Conservation (phyloP, 2,888 invertebrate species). For the Proisotoma minuta region DNA sequence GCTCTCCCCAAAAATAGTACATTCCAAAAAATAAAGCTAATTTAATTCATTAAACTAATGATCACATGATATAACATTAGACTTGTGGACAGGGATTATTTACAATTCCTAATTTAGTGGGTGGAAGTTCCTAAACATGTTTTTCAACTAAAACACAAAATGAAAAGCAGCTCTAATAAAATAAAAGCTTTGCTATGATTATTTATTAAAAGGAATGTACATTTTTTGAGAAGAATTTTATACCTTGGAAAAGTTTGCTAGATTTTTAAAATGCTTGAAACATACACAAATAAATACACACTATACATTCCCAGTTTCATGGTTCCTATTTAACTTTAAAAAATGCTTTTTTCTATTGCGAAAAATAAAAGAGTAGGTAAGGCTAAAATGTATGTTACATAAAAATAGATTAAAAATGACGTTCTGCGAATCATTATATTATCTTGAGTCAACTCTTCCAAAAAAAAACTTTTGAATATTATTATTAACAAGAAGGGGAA, state of each 20-base stretch:
- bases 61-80: conserved; percentile 15
- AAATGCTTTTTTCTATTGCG: conserved; percentile 51
- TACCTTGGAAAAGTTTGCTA: conserved; percentile 20
- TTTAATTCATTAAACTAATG: conserved; percentile 10
- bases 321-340: conserved; percentile 52
- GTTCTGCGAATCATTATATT: conserved; percentile 10
- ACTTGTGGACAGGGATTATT: no score
- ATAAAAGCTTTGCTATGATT: no score
- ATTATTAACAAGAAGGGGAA: no score
- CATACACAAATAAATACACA: conserved; percentile 8
- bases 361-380: conserved; percentile 22
- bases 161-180: no score
- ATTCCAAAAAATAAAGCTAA: conserved; percentile 14
- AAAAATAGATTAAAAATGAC: no score
- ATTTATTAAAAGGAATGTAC: no score
- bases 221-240: no score
- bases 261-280: not conserved
- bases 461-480: no score
- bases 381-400: not conserved
- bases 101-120: no score
- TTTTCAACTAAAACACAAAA: no score
- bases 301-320: conserved; percentile 51
- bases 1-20: conserved; percentile 10
- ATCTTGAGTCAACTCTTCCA: not conserved
- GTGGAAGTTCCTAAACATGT: no score